Base-by-base conservation (phyloP, 2,888 invertebrate species). In the Conops quadrifasciatus region DNA sequence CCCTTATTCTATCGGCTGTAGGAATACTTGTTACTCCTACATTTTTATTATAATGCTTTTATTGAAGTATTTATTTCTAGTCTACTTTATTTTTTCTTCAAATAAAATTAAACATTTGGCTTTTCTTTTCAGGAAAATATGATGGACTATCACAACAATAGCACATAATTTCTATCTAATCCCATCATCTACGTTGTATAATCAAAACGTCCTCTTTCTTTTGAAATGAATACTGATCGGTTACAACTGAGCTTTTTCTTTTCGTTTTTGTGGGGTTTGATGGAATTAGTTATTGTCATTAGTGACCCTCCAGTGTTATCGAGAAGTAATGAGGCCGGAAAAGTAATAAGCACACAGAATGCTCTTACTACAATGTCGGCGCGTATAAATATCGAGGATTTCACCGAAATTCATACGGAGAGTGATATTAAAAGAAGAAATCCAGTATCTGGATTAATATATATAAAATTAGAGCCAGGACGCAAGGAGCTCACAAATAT, bases 151-250 rank as follows among this genome's bases (percentile, higher is more conserved):
- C 9, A 36, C 36, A 4, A 36, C 36, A 36, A 36, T 36, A 9
- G 36, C 36, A 7, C 21, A 56, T 21, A 24, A 56, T 26, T n/a
- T 16, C 28, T 56, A 56, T 24, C 56, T 26, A 19, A 16, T 26
- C 16, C n/a, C n/a, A 28, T 0, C 59, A 59, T n/a, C 28, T 0
- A 26, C n/a, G n/a, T 9, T 51, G 19, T 51, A 51, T n/a, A 51
- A 15, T 13, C 1, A 36, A 36, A 36, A 36, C 36, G 9, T 36
- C 36, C 36, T 4, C n/a, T 59, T 11, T 59, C 59, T 59, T 30
- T 30, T 59, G n/a, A 36, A 28, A 59, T 59, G 30, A 59, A 59
- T 36, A 30, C n/a, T 59, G 28, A 30, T 36, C 26, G 16, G n/a
- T 26, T 30, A 11, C 30, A 36, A 2, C 15, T 28, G n/a, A 59